Base-by-base conservation (phyloP, 2,113 vertebrate species). In the Seriola aureovittata region DNA sequence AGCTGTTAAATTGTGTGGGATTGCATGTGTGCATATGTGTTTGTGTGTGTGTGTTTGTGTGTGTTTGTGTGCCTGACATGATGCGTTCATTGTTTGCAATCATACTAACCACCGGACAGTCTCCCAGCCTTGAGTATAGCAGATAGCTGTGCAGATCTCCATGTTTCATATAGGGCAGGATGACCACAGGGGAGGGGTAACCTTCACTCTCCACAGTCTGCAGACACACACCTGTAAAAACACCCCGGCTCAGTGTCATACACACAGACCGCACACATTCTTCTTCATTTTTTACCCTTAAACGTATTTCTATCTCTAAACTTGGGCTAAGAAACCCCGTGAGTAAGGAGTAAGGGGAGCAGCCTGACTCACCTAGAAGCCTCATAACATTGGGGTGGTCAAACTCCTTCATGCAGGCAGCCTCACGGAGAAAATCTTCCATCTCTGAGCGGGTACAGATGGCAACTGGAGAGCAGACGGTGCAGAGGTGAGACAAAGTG, bases 131-230 rank as follows among this genome's bases (percentile, higher is more conserved):
- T 0, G 97, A 98, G 82, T 97, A 97, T 0, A 98, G 96, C 81
- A 98, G 96, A 89, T 97, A 98, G 81, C 97, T 98, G 93, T 98
- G 97, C n/a, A 98, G 94, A 85, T 98, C 97, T 60, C 97, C 97
- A 0, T 98, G 97, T 38, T 97, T 97, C 97, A 98, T 98, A 85
- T 97, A 97, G 2, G 97, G 97, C 64, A 98, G 90, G 74, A 98
- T 97, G 76, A 98, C 97, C 74, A 98, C 97, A 2, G 97, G 97
- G 14, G 96, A 97, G 0, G 97, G 97, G 77, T 96, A 98, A 2
- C 97, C 97, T 76, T 97, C 97, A n/a, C 96, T 96, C 90, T 98
- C 97, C 1, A 96, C 96, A 4, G 95, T 97, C 96, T 98, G 97
- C 74, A 98, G 95, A 90, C 97, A 98, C 81, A 98, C 97, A 23